Evolutionary conservation across 1,140 invertebrate species (phyloP).

Genomic region (Idris sp.): DNA sequence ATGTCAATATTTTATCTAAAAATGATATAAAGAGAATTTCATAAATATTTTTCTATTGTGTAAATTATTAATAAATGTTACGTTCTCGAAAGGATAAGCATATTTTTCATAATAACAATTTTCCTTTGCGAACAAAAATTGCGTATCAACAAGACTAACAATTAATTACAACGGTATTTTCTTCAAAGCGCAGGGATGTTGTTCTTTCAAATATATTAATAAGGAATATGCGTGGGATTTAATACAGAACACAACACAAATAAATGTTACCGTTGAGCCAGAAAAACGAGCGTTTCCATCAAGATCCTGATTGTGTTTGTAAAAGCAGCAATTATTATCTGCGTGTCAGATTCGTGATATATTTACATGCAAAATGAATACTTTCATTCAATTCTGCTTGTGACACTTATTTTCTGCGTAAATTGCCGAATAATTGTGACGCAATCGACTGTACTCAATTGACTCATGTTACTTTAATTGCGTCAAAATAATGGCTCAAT

Average conservation of each 20-base stretch:
- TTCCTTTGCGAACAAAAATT: no score
- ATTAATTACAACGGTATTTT: slow-evolving; percentile 32
- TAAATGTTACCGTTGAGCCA: slow-evolving; percentile 34
- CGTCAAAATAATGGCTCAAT: no score
- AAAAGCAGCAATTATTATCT: slow-evolving; percentile 48
- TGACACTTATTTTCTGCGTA: slow-evolving; percentile 40
- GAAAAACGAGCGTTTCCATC: slow-evolving; percentile 44
- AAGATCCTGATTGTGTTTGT: slow-evolving; percentile 47
- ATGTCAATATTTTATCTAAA: no score
- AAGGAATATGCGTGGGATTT: slow-evolving; percentile 39
- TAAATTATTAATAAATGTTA: no score
- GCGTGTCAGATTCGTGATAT: slow-evolving; percentile 20
- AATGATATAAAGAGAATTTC: no score
- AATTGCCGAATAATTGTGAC: slow-evolving; percentile 50
- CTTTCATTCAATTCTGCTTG: slow-evolving; percentile 14
- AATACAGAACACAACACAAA: slow-evolving; percentile 26
- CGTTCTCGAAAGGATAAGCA: no score
- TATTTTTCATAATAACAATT: no score
- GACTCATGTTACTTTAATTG: no score
- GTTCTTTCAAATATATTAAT: slow-evolving; percentile 33
- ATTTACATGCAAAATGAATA: slow-evolving; percentile 61
- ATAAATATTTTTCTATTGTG: no score
- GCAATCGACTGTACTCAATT: slow-evolving; percentile 11
- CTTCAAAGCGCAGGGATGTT: slow-evolving; percentile 8
- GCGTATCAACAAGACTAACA: no score